These are phyloP conservation scores for Diploptera punctata DNA, from an alignment of 2,888 invertebrate species.

Conservation along the genomic window DNA sequence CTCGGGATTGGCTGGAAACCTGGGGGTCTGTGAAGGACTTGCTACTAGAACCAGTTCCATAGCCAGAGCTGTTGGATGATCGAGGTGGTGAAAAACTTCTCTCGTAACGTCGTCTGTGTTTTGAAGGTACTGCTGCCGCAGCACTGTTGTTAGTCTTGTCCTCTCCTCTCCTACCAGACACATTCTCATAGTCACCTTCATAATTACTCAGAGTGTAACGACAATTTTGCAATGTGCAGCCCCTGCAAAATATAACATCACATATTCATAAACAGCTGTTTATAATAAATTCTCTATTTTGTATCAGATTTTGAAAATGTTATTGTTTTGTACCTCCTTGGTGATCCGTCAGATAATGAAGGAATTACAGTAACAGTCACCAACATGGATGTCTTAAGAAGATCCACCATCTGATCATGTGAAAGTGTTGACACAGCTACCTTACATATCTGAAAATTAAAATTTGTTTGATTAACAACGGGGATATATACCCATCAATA, in stretches of 20 bases:
- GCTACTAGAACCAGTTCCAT: constrained; percentile 74
- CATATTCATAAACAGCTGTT: too few relatives aligned
- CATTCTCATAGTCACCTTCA: constrained; percentile 73
- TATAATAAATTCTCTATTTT: too few relatives aligned
- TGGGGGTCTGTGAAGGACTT: constrained; percentile 55
- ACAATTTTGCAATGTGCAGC: constrained; percentile 69
- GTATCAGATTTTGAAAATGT: too few relatives aligned
- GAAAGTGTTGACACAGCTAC: constrained; percentile 88
- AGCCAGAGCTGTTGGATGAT: constrained; percentile 83
- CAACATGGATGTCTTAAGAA: constrained; percentile 86
- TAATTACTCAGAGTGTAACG: constrained; percentile 55
- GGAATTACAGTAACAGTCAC: constrained; percentile 85
- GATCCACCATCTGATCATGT: constrained; percentile 92
- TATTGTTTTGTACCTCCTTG: constrained; percentile 69
- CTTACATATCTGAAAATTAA: constrained; percentile 69
- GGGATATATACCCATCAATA: too few relatives aligned
- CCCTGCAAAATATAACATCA: constrained; percentile 59
- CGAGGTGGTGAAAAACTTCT: constrained; percentile 78
- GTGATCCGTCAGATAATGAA: constrained; percentile 71
- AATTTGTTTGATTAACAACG: background rate
- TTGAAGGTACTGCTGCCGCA: constrained; percentile 33
- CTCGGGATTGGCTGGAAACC: constrained; percentile 55
- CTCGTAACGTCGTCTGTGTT: constrained; percentile 71
- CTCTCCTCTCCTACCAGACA: constrained; percentile 49
- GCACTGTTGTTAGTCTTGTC: background rate